Base-by-base conservation (phyloP, 2,113 vertebrate species). In the Hyaena hyaena region DNA sequence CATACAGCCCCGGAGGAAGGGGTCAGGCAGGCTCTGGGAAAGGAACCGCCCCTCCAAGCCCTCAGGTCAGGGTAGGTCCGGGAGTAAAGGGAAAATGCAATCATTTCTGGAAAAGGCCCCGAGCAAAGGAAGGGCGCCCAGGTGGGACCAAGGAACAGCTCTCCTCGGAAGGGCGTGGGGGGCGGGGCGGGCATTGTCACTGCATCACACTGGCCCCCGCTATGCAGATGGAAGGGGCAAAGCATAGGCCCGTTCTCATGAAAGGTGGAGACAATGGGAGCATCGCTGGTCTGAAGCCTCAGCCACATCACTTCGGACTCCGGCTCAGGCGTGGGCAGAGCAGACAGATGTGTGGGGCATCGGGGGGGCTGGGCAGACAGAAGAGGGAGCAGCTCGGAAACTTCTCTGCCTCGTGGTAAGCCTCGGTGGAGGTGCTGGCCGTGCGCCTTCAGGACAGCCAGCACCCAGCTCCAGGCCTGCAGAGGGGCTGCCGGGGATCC, bases 341-440 rank as follows among this genome's bases (percentile, higher is more conserved):
- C 4, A 10, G 81, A n/a, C n/a, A 11, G 48, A 31, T 3, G 3
- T 7, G 7, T 4, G 26, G 0, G 31, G 79, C 43, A n/a, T 23
- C 28, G 31, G 14, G n/a, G 0, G 0, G 0, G 58, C 26, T 7
- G 11, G 24, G 65, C 66, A 16, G 53, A 17, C 33, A 0, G 0
- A 43, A 58, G 21, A 16, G 21, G 33, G 0, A 0, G 26, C 4
- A 8, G 69, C 55, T 69, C 14, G 2, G 28, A 48, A 21, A 9
- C 11, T 50, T n/a, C 55, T 26, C 19, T 14, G 24, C 43, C 77
- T 14, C 3, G 0, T 0, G 2, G 55, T 4, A 8, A n/a, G 65
- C 35, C 7, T 0, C 0, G 2, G 3, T 7, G 9, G 17, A 45
- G n/a, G 90, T 21, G 12, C 61, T 1, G 71, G 0, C 21, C 23